Percentiles rank a stretch among this genome's conserved stretches.
phyloP scores from a whole-genome alignment of 2,888 invertebrate genomes.

The Ariolimax columbianus region DNA sequence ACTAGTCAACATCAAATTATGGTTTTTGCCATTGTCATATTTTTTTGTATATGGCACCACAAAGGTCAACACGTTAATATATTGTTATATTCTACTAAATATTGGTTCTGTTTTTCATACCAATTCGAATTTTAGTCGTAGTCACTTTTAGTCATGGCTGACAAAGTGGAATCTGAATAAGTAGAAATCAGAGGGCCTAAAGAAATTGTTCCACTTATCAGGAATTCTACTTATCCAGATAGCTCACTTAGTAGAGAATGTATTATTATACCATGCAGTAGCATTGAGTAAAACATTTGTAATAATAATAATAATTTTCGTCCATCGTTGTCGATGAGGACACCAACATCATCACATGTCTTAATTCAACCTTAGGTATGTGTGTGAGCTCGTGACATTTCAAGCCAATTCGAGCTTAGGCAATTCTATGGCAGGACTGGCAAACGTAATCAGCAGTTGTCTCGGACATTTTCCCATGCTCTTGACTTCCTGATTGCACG shows the following conservation, averaged over 20 bases:
- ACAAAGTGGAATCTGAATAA: constrained; percentile 10
- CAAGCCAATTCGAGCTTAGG: no score
- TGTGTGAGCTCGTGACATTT: no score
- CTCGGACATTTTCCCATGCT: neutral
- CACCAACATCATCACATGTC: neutral
- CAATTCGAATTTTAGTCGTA: no score
- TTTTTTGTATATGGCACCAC: no score
- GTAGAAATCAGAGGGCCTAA: neutral
- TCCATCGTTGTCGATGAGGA: neutral
- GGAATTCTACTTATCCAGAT: constrained; percentile 4
- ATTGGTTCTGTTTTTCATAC: no score
- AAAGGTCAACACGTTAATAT: no score
- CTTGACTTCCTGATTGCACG: neutral
- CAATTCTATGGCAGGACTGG: no score
- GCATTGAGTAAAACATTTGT: constrained; percentile 8
- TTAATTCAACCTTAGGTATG: no score
- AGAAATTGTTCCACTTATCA: neutral
- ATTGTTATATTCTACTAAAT: no score
- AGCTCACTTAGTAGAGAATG: neutral
- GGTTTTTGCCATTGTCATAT: no score
- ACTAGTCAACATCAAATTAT: no score
- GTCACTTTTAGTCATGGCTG: no score
- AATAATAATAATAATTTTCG: neutral
- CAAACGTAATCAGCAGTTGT: neutral
- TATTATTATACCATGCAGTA: neutral